Evolutionary conservation across 1,140 invertebrate species (phyloP), one percentile per base, ranked within the genome.

Genomic region (fruit fly (Drosophila melanogaster)): DNA sequence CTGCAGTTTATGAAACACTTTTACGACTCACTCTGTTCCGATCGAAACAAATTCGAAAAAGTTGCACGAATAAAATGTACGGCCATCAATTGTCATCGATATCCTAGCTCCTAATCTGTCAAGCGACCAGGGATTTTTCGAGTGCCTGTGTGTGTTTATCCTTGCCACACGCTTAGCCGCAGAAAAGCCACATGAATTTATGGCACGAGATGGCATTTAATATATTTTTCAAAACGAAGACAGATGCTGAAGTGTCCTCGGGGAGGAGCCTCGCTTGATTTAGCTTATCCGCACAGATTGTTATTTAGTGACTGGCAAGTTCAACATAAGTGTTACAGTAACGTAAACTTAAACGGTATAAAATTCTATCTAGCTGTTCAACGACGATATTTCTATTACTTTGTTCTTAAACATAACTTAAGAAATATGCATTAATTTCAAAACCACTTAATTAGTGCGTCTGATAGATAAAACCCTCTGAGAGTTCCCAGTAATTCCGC

Each of bases 121-220:
- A 75, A 56, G 40, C 53, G 59, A 15, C 41, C n/a, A 10, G 64
- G 66, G 64, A 70, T 38, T 70, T 54, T 35, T 15, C 30, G 43
- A 30, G 43, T 70, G 19, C 17, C 26, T 57, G 33, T 55, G 50
- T 44, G 64, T 64, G 46, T 41, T 30, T 37, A 35, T 24, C 19
- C n/a, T 26, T 58, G 41, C 46, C 46, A 59, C 47, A 51, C 26
- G 49, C 30, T 53, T 64, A 38, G 72, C 59, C 72, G 55, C 54
- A 67, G 43, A 47, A 67, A 76, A 73, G 56, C 70, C 69, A 72
- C 69, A 73, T 38, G 69, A 73, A 59, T 76, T 76, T 77, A 67
- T 76, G 54, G 64, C 17, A n/a, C 4, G 54, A 17, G n/a, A 38
- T 41, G 38, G 58, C 74, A 77, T 67, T 77, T 77, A 67, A 67